Evolutionary conservation across 37 sponge, comb jelly and placozoan genomes (phyloP).

Genomic region (Oscarella lobularis): DNA sequence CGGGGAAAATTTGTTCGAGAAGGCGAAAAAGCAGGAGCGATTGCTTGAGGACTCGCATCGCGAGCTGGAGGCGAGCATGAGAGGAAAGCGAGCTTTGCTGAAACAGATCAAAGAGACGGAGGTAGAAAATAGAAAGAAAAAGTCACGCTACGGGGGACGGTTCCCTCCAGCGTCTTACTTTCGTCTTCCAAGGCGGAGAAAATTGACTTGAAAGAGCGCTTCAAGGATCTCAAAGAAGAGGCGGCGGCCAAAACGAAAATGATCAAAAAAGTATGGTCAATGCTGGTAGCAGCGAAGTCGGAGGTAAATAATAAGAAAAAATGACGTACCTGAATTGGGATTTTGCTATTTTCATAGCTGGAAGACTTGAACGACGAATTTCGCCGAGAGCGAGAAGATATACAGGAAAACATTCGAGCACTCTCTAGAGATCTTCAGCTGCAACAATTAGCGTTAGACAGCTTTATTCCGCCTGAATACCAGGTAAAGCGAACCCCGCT

Average conservation of each 20-base stretch:
- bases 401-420: conserved; percentile 63
- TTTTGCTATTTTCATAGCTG: conserved; percentile 42
- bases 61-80: conserved; percentile 58
- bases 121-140: not conserved
- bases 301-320: conserved; percentile 79
- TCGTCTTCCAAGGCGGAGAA: conserved; percentile 55
- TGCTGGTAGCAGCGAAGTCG: conserved; percentile 68
- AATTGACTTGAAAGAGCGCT: conserved; percentile 75
- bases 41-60: conserved; percentile 79
- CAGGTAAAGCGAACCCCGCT: too few relatives aligned
- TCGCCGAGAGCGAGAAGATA: conserved; percentile 66
- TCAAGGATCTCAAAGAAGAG: conserved; percentile 84
- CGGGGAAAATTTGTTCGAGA: conserved; percentile 93
- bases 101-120: conserved; percentile 49
- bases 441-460: conserved; percentile 53
- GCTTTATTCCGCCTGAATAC: conserved; percentile 61
- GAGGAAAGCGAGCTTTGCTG: conserved; percentile 50
- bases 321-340: too few relatives aligned
- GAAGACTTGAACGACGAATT: conserved; percentile 64
- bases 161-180: not conserved
- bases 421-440: conserved; percentile 59
- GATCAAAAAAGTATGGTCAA: conserved; percentile 81
- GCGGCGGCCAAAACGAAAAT: conserved; percentile 71
- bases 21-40: conserved; percentile 88
- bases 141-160: not conserved